Evolutionary conservation across 2,888 invertebrate genomes (phyloP), one percentile per base, ranked within the genome.

Genomic region (Chrysolina oricalcia): DNA sequence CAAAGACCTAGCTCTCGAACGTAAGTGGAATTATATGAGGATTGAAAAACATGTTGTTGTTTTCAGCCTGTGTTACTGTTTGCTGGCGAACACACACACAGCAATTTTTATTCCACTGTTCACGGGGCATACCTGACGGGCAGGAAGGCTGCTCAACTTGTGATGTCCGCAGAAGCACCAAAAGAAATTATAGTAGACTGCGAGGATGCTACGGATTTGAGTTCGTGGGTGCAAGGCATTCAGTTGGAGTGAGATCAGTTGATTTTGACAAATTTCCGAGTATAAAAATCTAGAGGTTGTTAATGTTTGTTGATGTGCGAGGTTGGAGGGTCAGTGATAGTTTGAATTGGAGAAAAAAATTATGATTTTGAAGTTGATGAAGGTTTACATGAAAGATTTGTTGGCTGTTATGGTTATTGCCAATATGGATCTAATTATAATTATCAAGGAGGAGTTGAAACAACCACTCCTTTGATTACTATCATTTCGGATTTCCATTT

Each of bases 71-170:
- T 92, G 48, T 89, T 97, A 83, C 90, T 96, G 86, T 98, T 98
- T 90, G 98, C 97, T 83, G 98, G 98, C 76, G 98, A 98, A 90
- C 98, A 98, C 85, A 97, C 97, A 59, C 98, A 98, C 90, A 94
- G 95, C 86, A 95, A 93, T 87, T 98, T 97, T 88, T 98, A 98
- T 89, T 98, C 97, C 66, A 98, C 98, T 1, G 97, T 96, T 46
- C 98, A 98, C 87, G 98, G 98, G 65, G 98, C 98, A 48, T 96
- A 96, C 86, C 90, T 98, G 71, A 95, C 96, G 65, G 98, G 98
- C 1, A 92, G 95, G 82, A 92, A 93, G 19, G 95, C 95, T 48
- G 96, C 96, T 56, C 94, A 95, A 87, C 90, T 92, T 69, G 87
- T 96, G 63, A 87, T 95, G 67, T 90, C 91, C 15, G 89, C 91